Percentiles rank a stretch among this genome's conserved stretches.
These are phyloP conservation scores for Kryphioiulus occultus DNA, from an alignment of 2,888 invertebrate species.

Conservation along the genomic window DNA sequence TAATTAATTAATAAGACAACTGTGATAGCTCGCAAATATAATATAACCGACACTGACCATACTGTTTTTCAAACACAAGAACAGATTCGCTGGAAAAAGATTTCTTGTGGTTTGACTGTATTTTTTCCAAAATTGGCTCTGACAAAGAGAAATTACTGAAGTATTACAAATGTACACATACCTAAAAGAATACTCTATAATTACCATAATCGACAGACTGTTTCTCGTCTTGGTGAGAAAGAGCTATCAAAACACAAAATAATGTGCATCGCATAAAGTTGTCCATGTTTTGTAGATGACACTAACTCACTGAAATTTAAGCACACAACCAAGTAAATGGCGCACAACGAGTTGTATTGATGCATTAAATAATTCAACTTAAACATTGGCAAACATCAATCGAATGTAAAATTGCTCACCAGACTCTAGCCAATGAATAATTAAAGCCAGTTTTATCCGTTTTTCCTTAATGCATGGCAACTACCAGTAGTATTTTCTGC, in stretches of 20 bases:
- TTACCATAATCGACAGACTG: not conserved
- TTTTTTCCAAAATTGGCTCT: not conserved
- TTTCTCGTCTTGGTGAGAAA: not conserved
- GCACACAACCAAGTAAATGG: not conserved
- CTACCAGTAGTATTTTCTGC: not conserved
- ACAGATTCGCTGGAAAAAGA: not conserved
- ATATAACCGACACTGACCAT: not conserved
- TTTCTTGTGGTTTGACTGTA: not conserved
- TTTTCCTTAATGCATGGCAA: not conserved
- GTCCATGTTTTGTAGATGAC: not conserved
- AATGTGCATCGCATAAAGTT: not conserved
- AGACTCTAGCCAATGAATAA: not conserved
- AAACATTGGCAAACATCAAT: not conserved
- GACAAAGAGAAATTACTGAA: not conserved
- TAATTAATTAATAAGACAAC: not conserved
- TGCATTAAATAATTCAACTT: conserved; percentile 5
- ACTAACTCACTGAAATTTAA: not conserved
- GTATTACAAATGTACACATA: not conserved
- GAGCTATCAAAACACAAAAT: not conserved
- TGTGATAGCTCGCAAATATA: not conserved
- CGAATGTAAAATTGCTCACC: not conserved
- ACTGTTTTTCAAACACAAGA: not conserved
- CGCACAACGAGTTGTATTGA: not conserved
- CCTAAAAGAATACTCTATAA: not conserved
- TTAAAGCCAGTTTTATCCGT: not conserved